Evolutionary conservation across 1,140 invertebrate species (phyloP).

Genomic region (Drosophila neocordata): DNA sequence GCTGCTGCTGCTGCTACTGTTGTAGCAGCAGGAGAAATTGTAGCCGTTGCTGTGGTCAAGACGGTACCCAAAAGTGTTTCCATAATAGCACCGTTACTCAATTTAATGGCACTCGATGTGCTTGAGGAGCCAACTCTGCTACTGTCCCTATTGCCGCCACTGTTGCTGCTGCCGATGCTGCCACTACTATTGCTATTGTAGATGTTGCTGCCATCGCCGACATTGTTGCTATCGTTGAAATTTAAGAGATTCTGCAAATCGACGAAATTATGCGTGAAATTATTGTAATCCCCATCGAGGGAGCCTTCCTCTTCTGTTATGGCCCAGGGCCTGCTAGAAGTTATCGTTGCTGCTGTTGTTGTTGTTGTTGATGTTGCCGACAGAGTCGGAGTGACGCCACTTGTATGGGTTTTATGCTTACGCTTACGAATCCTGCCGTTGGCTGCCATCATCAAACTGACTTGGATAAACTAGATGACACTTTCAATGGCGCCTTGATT

Average conservation of each 20-base stretch:
- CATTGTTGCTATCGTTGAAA: constrained; percentile 56
- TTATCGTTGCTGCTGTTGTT: constrained; percentile 4
- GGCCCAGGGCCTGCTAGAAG: constrained; percentile 18
- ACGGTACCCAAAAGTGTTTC: constrained; percentile 74
- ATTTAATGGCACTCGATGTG: constrained; percentile 67
- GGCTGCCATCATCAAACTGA: constrained; percentile 48
- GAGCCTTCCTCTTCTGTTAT: constrained; percentile 38
- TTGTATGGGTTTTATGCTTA: constrained; percentile 57
- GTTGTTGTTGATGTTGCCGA: constrained; percentile 18
- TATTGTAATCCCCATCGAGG: constrained; percentile 52
- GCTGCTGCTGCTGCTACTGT: constrained; percentile 39
- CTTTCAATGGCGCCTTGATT: constrained; percentile 49
- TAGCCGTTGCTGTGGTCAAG: constrained; percentile 74
- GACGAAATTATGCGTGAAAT: constrained; percentile 80
- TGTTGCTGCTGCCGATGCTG: constrained; percentile 30
- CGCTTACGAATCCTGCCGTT: constrained; percentile 64
- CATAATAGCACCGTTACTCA: constrained; percentile 73
- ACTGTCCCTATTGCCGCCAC: constrained; percentile 1
- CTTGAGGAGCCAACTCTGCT: constrained; percentile 49
- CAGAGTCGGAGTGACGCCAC: constrained; percentile 57
- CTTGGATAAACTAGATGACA: constrained; percentile 41
- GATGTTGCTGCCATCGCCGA: constrained; percentile 27
- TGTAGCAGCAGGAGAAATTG: constrained; percentile 61
- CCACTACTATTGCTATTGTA: constrained; percentile 15
- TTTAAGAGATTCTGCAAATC: constrained; percentile 76